phyloP scores from a whole-genome alignment of 1,140 invertebrate genomes.

The Eufriesea mexicana region DNA sequence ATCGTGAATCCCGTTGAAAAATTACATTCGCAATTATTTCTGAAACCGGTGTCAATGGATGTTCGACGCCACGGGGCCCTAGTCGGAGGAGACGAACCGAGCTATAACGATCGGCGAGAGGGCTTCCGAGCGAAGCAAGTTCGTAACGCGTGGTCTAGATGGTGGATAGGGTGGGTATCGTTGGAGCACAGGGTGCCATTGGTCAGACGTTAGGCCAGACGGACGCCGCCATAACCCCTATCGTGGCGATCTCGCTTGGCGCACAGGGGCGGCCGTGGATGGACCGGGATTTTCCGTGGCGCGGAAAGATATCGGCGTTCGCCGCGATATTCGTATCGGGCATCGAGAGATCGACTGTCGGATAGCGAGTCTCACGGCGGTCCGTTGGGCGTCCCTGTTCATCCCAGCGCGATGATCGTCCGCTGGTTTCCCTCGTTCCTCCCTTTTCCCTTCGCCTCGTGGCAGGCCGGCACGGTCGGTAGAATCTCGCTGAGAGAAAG shows the following conservation, averaged over 20 bases:
- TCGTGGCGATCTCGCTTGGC: background rate
- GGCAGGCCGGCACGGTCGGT: conserved; percentile 30
- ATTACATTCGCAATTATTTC: too few species aligned
- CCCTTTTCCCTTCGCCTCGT: conserved; percentile 15
- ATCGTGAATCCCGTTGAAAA: too few species aligned
- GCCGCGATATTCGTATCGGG: conserved; percentile 31
- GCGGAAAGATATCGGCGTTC: background rate
- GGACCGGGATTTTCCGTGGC: conserved; percentile 13
- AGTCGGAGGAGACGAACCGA: too few species aligned
- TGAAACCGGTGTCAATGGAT: too few species aligned
- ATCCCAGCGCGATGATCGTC: conserved; percentile 28
- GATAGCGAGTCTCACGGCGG: conserved; percentile 50
- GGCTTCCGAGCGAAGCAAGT: too few species aligned
- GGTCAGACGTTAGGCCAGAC: too few species aligned
- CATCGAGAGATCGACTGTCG: conserved; percentile 40
- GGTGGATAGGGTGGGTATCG: too few species aligned
- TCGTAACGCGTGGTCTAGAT: too few species aligned
- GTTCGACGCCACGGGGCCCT: too few species aligned
- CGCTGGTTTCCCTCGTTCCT: conserved; percentile 39
- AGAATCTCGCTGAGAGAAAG: conserved; percentile 69
- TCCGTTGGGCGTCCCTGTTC: conserved; percentile 25
- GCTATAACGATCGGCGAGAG: too few species aligned
- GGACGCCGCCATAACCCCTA: background rate
- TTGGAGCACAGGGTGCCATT: background rate
- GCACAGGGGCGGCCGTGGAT: background rate